phyloP scores from a whole-genome alignment of 2,888 invertebrate species.

The Orthosia incerta region DNA sequence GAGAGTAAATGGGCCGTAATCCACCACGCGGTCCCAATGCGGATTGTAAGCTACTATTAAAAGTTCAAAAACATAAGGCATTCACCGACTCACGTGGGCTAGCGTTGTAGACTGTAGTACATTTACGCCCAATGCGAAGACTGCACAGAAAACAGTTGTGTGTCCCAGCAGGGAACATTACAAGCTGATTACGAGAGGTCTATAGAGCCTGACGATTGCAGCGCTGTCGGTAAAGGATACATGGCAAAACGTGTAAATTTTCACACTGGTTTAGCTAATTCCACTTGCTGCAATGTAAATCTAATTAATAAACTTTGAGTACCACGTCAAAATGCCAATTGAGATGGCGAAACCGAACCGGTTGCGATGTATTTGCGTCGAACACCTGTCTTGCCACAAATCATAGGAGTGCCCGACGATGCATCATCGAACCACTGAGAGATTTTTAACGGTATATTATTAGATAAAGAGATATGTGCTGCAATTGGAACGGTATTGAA shows the following conservation, averaged over 20 bases:
- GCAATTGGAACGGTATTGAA: slow-evolving; percentile 48
- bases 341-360: slow-evolving; percentile 86
- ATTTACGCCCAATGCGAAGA: too few species aligned
- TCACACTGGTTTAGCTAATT: background rate
- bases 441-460: slow-evolving; percentile 66
- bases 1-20: too few species aligned
- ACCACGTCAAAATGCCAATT: slow-evolving; percentile 85
- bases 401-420: slow-evolving; percentile 77
- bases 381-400: slow-evolving; percentile 86
- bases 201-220: fast-evolving
- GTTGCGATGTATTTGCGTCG: slow-evolving; percentile 82
- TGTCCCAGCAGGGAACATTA: background rate
- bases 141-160: too few species aligned
- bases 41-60: too few species aligned
- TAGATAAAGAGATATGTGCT: slow-evolving; percentile 47
- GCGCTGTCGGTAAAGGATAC: background rate
- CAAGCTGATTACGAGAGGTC: background rate
- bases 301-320: slow-evolving; percentile 78
- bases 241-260: background rate
- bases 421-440: slow-evolving; percentile 77
- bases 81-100: too few species aligned
- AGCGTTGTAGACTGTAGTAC: too few species aligned
- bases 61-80: too few species aligned
- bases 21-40: too few species aligned
- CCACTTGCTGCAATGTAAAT: background rate